phyloP scores from a whole-genome alignment of 2,113 vertebrate genomes.

The Rhombomys opimus region DNA sequence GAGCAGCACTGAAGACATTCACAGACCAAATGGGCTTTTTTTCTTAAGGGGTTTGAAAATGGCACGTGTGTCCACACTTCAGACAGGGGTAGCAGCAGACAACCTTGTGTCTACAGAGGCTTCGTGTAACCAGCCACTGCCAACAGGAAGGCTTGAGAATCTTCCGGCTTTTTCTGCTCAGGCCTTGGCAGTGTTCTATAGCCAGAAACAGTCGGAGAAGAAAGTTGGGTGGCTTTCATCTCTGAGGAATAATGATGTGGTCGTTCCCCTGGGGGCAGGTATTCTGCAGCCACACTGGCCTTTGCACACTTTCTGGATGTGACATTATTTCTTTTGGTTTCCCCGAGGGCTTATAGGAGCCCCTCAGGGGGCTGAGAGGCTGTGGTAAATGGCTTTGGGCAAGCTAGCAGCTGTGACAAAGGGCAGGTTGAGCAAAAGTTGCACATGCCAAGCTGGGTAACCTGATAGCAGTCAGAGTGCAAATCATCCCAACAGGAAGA shows the following conservation, averaged over 20 bases:
- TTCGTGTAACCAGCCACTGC: background rate
- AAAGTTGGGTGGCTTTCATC: background rate
- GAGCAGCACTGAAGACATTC: background rate
- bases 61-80: background rate
- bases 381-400: constrained; percentile 6
- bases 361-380: background rate
- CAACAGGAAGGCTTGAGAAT: background rate
- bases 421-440: background rate
- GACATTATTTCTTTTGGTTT: constrained; percentile 52
- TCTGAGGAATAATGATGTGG: background rate
- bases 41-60: background rate
- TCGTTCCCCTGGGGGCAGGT: constrained; percentile 1
- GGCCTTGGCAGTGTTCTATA: background rate
- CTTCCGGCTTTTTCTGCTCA: background rate
- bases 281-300: constrained; percentile 10
- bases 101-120: background rate
- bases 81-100: background rate
- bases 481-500: constrained; percentile 12
- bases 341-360: background rate
- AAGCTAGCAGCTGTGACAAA: constrained; percentile 42
- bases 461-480: background rate
- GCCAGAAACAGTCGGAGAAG: constrained; percentile 11
- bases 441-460: background rate
- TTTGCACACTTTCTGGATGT: background rate
- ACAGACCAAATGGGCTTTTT: background rate